Evolutionary conservation across 2,113 vertebrate genomes (phyloP).

Genomic region (Pedionomus torquatus): DNA sequence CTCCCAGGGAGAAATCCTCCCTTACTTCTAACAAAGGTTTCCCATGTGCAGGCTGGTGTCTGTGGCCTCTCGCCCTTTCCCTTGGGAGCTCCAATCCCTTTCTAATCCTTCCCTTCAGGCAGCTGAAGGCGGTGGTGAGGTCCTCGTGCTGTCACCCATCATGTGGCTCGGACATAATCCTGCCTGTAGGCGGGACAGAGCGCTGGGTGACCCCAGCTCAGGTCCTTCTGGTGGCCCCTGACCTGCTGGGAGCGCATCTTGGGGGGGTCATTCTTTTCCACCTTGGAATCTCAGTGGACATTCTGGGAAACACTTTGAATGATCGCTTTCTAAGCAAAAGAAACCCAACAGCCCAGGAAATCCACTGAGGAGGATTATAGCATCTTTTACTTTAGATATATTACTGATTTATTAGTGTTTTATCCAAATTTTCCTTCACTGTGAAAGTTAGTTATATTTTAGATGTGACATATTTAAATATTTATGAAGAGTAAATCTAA

Average conservation of each 20-base stretch:
- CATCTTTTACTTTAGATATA: background rate
- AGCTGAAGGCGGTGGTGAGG: background rate
- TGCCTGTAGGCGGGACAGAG: accelerated
- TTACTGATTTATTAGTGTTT: background rate
- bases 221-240: background rate
- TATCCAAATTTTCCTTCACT: background rate
- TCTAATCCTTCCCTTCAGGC: background rate
- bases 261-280: background rate
- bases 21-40: background rate
- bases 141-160: background rate
- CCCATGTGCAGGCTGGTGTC: accelerated
- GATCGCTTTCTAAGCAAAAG: background rate
- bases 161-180: accelerated
- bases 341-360: background rate
- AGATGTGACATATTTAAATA: background rate
- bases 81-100: background rate
- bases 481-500: background rate
- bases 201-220: background rate
- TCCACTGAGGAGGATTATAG: background rate
- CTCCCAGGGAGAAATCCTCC: background rate
- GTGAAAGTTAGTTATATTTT: background rate
- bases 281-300: background rate
- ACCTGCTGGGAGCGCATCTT: background rate
- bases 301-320: background rate
- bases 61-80: background rate